Evolutionary conservation across 2,797 vertebrate genomes (phyloP).

Genomic region (Adelosebastes latens): DNA sequence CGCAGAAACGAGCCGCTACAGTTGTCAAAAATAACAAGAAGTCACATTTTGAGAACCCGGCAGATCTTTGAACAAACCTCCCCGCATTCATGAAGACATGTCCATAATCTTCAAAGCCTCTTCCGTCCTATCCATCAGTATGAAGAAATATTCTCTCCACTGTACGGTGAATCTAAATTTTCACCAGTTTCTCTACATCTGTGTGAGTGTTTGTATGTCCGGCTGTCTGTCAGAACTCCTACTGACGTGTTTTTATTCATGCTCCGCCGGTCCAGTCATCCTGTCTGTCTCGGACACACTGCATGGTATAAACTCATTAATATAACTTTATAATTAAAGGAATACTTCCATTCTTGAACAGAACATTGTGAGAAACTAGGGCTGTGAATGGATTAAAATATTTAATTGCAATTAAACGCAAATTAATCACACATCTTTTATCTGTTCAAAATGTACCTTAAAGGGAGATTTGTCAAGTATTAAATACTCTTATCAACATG

Average conservation of each 20-base stretch:
- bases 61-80: constrained; percentile 4
- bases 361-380: too few relatives aligned
- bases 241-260: constrained; percentile 45
- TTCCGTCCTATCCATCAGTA: neutral
- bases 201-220: neutral
- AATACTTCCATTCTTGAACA: too few relatives aligned
- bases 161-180: neutral
- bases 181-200: neutral
- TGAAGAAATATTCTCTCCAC: neutral
- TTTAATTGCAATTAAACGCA: too few relatives aligned
- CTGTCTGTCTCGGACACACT: constrained; percentile 1
- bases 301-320: neutral
- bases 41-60: neutral
- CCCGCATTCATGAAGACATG: neutral
- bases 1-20: constrained; percentile 1
- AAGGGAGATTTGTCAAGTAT: too few relatives aligned
- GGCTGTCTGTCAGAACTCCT: constrained; percentile 15
- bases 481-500: too few relatives aligned
- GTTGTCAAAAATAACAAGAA: constrained; percentile 3
- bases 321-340: neutral
- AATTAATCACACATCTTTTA: too few relatives aligned
- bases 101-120: constrained; percentile 1
- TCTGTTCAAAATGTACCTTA: too few relatives aligned
- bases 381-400: too few relatives aligned
- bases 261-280: constrained; percentile 17